Percentiles rank a stretch among this genome's conserved stretches.
These are phyloP conservation scores for Pogonomyrmex barbatus DNA, from an alignment of 1,140 invertebrate genomes.

Conservation along the genomic window DNA sequence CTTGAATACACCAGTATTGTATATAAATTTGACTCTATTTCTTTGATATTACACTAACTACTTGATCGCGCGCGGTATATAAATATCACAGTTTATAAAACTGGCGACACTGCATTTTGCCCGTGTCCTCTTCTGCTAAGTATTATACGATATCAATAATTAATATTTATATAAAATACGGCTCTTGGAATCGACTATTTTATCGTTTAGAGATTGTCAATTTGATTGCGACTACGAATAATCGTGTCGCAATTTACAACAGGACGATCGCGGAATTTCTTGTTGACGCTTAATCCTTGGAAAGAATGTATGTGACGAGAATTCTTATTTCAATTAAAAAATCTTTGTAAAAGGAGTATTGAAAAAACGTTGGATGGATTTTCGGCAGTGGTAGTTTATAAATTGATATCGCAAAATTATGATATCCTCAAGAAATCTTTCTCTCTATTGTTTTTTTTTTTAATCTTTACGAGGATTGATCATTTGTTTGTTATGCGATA, in stretches of 20 bases:
- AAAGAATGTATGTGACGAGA: not conserved
- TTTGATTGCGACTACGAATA: constrained; percentile 14
- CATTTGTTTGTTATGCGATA: constrained; percentile 10
- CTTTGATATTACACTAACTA: constrained; percentile 59
- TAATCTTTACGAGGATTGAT: not conserved
- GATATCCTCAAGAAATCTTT: not conserved
- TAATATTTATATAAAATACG: constrained; percentile 61
- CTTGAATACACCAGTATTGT: constrained; percentile 8
- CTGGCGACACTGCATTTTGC: constrained; percentile 74
- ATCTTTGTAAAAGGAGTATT: constrained; percentile 26
- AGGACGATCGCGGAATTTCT: constrained; percentile 6
- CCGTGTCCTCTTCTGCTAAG: constrained; percentile 65
- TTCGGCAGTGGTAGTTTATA: constrained; percentile 43
- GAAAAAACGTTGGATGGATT: constrained; percentile 54
- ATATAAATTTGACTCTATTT: constrained; percentile 35
- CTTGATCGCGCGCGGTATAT: constrained; percentile 70
- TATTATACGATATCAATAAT: constrained; percentile 69
- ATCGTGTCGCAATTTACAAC: constrained; percentile 6
- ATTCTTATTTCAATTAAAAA: constrained; percentile 9
- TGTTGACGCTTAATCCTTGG: not conserved
- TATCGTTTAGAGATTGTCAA: constrained; percentile 13
- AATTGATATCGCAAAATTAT: constrained; percentile 23
- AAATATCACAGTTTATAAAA: constrained; percentile 85
- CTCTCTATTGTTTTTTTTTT: not conserved
- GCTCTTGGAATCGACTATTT: constrained; percentile 40